Evolutionary conservation across 1,140 invertebrate species (phyloP).

Genomic region (Magallana angulata): DNA sequence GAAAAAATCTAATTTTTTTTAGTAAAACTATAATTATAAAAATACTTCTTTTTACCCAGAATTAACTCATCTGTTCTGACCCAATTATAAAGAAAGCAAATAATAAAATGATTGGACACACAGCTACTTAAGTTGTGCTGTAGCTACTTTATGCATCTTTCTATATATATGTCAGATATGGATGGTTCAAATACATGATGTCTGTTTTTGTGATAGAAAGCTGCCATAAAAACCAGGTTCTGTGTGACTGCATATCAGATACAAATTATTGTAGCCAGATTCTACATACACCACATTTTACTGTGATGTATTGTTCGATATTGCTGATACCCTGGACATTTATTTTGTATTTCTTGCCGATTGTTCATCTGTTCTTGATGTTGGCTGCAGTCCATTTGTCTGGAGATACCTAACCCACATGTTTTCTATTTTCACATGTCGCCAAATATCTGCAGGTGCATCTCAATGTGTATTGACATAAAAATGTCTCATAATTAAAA

Average conservation of each 20-base stretch:
- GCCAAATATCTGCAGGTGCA: neutral
- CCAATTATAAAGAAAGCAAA: neutral
- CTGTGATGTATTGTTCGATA: constrained; percentile 1
- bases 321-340: neutral
- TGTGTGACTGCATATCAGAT: neutral
- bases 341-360: neutral
- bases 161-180: neutral
- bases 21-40: no score
- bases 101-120: neutral
- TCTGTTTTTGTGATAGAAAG: neutral
- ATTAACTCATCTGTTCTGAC: no score
- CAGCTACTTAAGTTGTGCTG: constrained; percentile 5
- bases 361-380: neutral
- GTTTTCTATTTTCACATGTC: neutral
- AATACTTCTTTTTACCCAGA: no score
- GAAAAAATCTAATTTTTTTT: no score
- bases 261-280: constrained; percentile 17
- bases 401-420: neutral
- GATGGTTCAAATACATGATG: neutral
- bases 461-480: neutral
- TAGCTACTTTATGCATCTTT: neutral
- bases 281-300: constrained; percentile 1
- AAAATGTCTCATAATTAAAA: neutral
- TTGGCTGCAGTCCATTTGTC: neutral
- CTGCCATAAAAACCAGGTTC: neutral